A percentile compares a stretch with the other conserved stretches of the same genome.
Conservation (phyloP, 1,140 invertebrate genomes). For the Drosophila persimilis region DNA sequence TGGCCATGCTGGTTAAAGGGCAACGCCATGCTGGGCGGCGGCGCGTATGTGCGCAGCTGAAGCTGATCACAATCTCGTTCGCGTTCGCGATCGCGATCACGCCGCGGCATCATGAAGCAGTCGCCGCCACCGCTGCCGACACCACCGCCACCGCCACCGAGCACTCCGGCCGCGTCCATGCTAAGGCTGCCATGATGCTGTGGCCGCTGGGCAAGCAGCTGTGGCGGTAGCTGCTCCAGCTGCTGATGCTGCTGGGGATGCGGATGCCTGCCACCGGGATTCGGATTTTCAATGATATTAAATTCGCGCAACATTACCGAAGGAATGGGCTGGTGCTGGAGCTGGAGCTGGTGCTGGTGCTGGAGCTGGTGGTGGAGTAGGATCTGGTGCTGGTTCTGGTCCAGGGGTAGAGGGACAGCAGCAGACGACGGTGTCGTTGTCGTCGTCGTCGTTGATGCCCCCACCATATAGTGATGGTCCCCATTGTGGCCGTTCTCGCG, state of each 20-base stretch:
- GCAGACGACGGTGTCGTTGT: slow-evolving; percentile 35
- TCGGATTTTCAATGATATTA: slow-evolving; percentile 83
- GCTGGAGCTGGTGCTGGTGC: slow-evolving; percentile 44
- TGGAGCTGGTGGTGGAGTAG: slow-evolving; percentile 60
- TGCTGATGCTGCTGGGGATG: slow-evolving; percentile 27
- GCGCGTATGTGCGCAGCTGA: slow-evolving; percentile 53
- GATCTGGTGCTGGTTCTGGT: slow-evolving; percentile 34
- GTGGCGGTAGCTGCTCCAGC: slow-evolving; percentile 61
- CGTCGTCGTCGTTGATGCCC: slow-evolving; percentile 4
- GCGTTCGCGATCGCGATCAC: slow-evolving; percentile 28
- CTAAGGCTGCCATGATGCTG: slow-evolving; percentile 43
- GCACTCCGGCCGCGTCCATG: slow-evolving; percentile 27
- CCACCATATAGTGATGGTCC: slow-evolving; percentile 32
- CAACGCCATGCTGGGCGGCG: slow-evolving; percentile 41
- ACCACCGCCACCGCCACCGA: neutral
- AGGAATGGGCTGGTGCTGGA: slow-evolving; percentile 62
- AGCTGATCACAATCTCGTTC: slow-evolving; percentile 4
- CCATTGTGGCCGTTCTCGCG: slow-evolving; percentile 73
- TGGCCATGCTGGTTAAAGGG: slow-evolving; percentile 73
- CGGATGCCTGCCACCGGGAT: slow-evolving; percentile 63
- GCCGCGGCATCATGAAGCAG: slow-evolving; percentile 60
- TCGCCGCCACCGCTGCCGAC: slow-evolving; percentile 33
- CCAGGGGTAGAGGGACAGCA: slow-evolving; percentile 43
- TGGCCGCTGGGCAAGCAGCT: slow-evolving; percentile 13
- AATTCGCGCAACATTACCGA: slow-evolving; percentile 82